Evolutionary conservation across 2,113 vertebrate species (phyloP).

Genomic region (Pterocles burchelli): DNA sequence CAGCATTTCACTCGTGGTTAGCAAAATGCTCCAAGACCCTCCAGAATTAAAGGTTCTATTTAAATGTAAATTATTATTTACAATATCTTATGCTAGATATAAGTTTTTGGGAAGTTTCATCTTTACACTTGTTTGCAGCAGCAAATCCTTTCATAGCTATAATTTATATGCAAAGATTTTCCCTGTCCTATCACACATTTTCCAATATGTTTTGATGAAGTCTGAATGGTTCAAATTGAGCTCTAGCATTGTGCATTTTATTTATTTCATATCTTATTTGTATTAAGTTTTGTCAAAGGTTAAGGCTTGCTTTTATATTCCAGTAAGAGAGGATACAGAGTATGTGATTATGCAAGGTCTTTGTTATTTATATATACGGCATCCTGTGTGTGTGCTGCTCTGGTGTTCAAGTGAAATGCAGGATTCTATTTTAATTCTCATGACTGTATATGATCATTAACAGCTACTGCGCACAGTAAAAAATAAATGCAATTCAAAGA

Average conservation of each 20-base stretch:
- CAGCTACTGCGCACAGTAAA: constrained; percentile 44
- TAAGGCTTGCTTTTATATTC: constrained; percentile 66
- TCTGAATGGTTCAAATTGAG: constrained; percentile 68
- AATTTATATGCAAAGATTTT: constrained; percentile 75
- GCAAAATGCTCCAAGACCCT: constrained; percentile 4
- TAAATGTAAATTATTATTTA: constrained; percentile 74
- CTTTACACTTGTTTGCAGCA: constrained; percentile 62
- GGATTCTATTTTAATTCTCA: constrained; percentile 66
- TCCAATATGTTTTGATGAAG: constrained; percentile 68
- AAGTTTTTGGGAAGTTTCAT: constrained; percentile 64
- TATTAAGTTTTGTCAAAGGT: constrained; percentile 71
- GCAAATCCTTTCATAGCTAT: constrained; percentile 68
- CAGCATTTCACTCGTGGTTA: constrained; percentile 9
- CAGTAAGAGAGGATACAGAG: constrained; percentile 61
- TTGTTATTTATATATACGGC: constrained; percentile 73
- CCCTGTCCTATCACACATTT: constrained; percentile 64
- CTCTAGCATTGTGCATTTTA: constrained; percentile 65
- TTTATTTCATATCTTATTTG: constrained; percentile 70
- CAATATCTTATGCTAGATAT: constrained; percentile 45
- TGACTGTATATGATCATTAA: constrained; percentile 62
- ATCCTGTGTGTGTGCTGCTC: constrained; percentile 40
- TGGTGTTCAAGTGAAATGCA: constrained; percentile 43
- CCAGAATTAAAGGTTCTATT: constrained; percentile 43
- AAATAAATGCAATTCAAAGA: constrained; percentile 48
- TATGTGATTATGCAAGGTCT: constrained; percentile 69